Percentiles rank a stretch among this genome's conserved stretches.
phyloP scores from a whole-genome alignment of 2,113 vertebrate species.

The Phycodurus eques region DNA sequence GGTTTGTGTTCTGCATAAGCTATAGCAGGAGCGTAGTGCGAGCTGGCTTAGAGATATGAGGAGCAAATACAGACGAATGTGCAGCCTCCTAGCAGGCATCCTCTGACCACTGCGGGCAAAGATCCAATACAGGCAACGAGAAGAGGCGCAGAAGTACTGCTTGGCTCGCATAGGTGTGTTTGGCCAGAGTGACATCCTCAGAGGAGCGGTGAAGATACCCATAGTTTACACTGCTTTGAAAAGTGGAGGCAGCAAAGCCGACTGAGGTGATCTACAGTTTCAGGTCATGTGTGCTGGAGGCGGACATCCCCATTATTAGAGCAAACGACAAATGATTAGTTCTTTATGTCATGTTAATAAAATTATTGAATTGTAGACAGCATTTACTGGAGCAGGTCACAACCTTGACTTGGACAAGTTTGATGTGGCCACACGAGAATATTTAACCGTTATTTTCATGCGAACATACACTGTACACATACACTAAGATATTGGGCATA shows the following conservation, averaged over 20 bases:
- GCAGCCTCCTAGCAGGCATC: constrained; percentile 8
- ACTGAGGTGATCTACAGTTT: constrained; percentile 45
- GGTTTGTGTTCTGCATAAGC: not conserved
- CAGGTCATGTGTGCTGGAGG: constrained; percentile 30
- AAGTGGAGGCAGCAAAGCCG: constrained; percentile 40
- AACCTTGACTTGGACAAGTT: constrained; percentile 4
- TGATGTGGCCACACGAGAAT: constrained; percentile 1
- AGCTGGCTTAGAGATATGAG: not conserved
- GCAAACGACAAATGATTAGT: not conserved
- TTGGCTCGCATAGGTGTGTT: constrained; percentile 42
- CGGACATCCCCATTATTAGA: constrained; percentile 6
- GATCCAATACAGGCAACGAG: constrained; percentile 24
- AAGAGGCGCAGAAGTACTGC: constrained; percentile 25
- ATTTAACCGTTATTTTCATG: not conserved
- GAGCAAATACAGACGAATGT: constrained; percentile 6
- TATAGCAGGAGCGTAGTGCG: not conserved
- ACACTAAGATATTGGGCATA: too few species aligned
- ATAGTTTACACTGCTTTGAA: constrained; percentile 17
- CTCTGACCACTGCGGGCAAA: constrained; percentile 21
- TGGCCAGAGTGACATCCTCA: constrained; percentile 44
- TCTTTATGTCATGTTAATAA: not conserved
- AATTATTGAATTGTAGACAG: not conserved
- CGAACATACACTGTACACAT: not conserved
- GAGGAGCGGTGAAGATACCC: constrained; percentile 19
- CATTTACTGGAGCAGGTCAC: not conserved